Evolutionary conservation across 1,140 invertebrate genomes (phyloP).

Genomic region (Bicyclus anynana): DNA sequence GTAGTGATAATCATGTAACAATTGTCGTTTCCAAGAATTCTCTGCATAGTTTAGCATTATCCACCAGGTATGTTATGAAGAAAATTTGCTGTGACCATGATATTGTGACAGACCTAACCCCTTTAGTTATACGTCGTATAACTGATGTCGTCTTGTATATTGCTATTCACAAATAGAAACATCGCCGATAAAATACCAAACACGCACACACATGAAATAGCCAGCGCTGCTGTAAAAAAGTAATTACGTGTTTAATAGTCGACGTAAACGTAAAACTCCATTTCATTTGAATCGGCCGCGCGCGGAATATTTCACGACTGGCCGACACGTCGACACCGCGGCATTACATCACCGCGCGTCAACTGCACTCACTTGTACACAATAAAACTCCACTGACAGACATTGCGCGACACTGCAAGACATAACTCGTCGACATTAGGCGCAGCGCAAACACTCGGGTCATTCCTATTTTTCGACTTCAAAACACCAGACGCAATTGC

Average conservation of each 20-base stretch:
- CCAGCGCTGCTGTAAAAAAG: background rate
- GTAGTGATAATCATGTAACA: no score
- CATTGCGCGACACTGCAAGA: background rate
- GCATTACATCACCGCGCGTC: background rate
- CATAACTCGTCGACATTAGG: background rate
- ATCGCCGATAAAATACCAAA: no score
- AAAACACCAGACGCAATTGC: no score
- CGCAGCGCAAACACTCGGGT: background rate
- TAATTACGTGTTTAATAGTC: background rate
- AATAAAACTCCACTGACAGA: background rate
- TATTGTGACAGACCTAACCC: no score
- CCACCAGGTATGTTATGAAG: no score
- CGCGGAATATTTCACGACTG: background rate
- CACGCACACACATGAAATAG: background rate
- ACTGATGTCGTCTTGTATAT: no score
- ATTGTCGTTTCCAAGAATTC: no score
- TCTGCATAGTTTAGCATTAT: no score
- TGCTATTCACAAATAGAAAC: no score
- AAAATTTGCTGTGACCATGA: no score
- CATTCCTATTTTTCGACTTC: no score
- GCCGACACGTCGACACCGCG: background rate
- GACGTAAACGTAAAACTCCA: background rate
- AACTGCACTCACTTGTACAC: background rate
- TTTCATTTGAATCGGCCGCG: background rate
- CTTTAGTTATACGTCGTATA: no score